These are phyloP conservation scores for Tyria jacobaeae DNA, from an alignment of 2,888 invertebrate species.

Conservation along the genomic window DNA sequence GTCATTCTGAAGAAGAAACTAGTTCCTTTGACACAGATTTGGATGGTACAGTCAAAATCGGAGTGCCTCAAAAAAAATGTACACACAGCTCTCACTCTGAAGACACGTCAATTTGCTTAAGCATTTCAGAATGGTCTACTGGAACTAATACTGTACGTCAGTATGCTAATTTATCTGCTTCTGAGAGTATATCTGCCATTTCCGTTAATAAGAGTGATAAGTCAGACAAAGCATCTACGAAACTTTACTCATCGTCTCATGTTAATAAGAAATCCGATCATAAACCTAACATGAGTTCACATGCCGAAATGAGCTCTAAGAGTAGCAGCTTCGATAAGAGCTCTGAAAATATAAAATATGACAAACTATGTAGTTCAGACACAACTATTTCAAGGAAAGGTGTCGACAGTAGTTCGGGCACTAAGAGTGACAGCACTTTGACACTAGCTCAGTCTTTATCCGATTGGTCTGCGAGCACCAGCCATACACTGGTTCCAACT, in stretches of 20 bases:
- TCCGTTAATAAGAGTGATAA: slow-evolving; percentile 88
- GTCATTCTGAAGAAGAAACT: slow-evolving; percentile 91
- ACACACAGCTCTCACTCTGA: slow-evolving; percentile 95
- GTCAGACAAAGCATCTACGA: slow-evolving; percentile 83
- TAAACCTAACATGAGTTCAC: slow-evolving; percentile 73
- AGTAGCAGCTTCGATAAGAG: slow-evolving; percentile 87
- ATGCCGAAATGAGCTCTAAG: slow-evolving; percentile 85
- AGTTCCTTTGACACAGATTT: slow-evolving; percentile 92
- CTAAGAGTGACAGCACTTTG: slow-evolving; percentile 93
- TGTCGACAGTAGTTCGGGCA: slow-evolving; percentile 89
- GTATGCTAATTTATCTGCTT: slow-evolving; percentile 91
- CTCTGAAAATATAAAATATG: slow-evolving; percentile 85
- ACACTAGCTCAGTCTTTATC: slow-evolving; percentile 92
- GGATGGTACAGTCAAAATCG: slow-evolving; percentile 93
- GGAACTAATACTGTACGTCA: slow-evolving; percentile 94
- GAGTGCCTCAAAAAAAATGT: slow-evolving; percentile 92
- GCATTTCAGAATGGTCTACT: slow-evolving; percentile 95
- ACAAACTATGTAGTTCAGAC: slow-evolving; percentile 88
- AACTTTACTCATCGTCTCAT: slow-evolving; percentile 87
- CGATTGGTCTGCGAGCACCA: slow-evolving; percentile 94
- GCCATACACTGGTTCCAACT: slow-evolving; percentile 90
- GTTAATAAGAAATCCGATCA: slow-evolving; percentile 84
- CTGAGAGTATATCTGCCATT: slow-evolving; percentile 88
- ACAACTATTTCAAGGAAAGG: slow-evolving; percentile 82
- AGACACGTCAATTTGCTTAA: slow-evolving; percentile 94